phyloP scores from a whole-genome alignment of 2,797 vertebrate species.

The Chaunax sp. region DNA sequence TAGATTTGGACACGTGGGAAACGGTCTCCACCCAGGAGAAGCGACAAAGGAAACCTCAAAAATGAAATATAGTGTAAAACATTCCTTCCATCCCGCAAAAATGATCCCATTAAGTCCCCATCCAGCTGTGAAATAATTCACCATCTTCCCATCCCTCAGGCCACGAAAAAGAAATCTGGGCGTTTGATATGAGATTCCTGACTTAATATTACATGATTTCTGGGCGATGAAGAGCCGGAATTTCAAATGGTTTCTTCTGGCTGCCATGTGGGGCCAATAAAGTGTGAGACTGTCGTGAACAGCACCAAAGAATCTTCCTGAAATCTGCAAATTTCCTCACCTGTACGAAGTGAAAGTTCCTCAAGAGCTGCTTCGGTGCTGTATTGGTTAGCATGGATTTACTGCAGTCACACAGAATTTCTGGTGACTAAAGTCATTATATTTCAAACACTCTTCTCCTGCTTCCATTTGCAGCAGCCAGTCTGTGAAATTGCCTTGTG shows the following conservation, averaged over 20 bases:
- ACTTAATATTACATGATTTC: conserved; percentile 39
- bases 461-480: conserved; percentile 57
- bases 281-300: not conserved
- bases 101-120: not conserved
- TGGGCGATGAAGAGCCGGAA: conserved; percentile 21
- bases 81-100: conserved; percentile 8
- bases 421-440: conserved; percentile 45
- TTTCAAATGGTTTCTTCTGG: conserved; percentile 7
- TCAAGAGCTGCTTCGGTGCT: too few relatives aligned
- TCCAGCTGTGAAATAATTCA: conserved; percentile 26
- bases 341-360: not conserved
- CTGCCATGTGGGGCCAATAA: not conserved
- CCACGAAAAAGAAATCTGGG: conserved; percentile 8
- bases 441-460: conserved; percentile 56
- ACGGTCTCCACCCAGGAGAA: not conserved
- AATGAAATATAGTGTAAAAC: conserved; percentile 15
- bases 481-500: conserved; percentile 51
- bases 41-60: conserved; percentile 8
- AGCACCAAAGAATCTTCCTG: not conserved
- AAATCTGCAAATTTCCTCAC: not conserved
- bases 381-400: too few relatives aligned
- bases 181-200: conserved; percentile 16
- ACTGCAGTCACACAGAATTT: too few relatives aligned
- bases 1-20: not conserved
- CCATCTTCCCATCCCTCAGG: conserved; percentile 8